Percentiles rank a stretch among this genome's conserved stretches.
phyloP scores from a whole-genome alignment of 2,888 invertebrate species.

The Bhutanitis thaidina region DNA sequence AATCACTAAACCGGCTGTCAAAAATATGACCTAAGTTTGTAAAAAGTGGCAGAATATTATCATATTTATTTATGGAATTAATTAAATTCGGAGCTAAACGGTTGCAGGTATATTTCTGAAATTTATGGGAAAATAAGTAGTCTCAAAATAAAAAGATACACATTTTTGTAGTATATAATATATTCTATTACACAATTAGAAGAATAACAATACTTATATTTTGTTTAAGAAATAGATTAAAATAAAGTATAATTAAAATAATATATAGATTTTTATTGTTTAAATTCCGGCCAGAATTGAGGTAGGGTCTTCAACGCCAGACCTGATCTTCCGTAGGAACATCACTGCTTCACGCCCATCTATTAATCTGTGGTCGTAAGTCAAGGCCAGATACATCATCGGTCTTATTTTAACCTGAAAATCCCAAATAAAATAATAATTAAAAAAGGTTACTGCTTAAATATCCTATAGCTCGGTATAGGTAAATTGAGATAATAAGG shows the following conservation, averaged over 20 bases:
- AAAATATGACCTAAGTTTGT: too few relatives aligned
- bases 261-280: constrained; percentile 27
- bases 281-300: constrained; percentile 96
- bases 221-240: neutral
- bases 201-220: neutral
- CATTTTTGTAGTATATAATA: too few relatives aligned
- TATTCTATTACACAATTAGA: too few relatives aligned
- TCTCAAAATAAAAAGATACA: too few relatives aligned
- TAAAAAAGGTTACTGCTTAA: neutral
- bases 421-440: too few relatives aligned
- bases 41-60: too few relatives aligned
- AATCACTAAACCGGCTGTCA: too few relatives aligned
- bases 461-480: neutral
- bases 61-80: too few relatives aligned
- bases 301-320: constrained; percentile 97
- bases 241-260: neutral
- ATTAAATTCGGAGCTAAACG: too few relatives aligned
- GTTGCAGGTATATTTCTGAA: too few relatives aligned
- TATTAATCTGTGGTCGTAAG: constrained; percentile 98
- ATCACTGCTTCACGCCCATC: constrained; percentile 99
- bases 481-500: too few relatives aligned
- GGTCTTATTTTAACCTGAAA: constrained; percentile 96
- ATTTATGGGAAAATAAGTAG: too few relatives aligned
- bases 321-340: constrained; percentile 97
- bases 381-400: constrained; percentile 99